Base-by-base conservation (phyloP, 2,113 vertebrate species). In the Numenius arquata region DNA sequence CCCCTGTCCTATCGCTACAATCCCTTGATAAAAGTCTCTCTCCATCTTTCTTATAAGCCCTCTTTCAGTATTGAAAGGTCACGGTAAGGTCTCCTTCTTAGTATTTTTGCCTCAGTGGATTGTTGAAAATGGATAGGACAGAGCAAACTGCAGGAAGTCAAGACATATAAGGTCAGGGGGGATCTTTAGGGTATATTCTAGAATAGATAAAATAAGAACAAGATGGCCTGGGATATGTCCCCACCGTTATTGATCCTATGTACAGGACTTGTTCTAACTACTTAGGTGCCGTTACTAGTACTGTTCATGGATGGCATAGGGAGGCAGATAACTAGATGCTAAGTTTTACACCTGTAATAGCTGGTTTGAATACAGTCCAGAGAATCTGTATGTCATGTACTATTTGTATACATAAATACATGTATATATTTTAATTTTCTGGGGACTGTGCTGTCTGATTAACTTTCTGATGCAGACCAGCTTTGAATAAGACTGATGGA, bases 221-320 rank as follows among this genome's bases (percentile, higher is more conserved):
- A 56, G 29, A 29, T 45, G 75, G 29, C 15, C 66, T 78, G 52
- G 38, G 32, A 5, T 29, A 6, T 1, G 15, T 56, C 40, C 41
- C 48, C 38, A 15, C 38, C 0, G 0, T 62, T 85, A 8, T 4
- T 61, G 66, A 23, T 21, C 26, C 1, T 7, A 6, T 6, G 34
- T 23, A 12, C 15, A 12, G 17, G 12, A 6, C 52, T 75, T 63
- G 43, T 15, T 83, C 26, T 55, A 43, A 7, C 34, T 43, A 0
- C 27, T 29, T 20, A 6, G 8, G 50, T 71, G 23, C 25, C 77
- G 12, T 5, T 7, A 10, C 4, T 48, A 2, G 15, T 12, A 11
- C 32, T 92, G 73, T 15, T 85, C 11, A 1, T 40, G 59, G 59
- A 17, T 43, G 68, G 63, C 40, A 11, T 0, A 63, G n/a, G 27